Evolutionary conservation across 2,888 invertebrate species (phyloP).

Genomic region (Candidula unifasciata): DNA sequence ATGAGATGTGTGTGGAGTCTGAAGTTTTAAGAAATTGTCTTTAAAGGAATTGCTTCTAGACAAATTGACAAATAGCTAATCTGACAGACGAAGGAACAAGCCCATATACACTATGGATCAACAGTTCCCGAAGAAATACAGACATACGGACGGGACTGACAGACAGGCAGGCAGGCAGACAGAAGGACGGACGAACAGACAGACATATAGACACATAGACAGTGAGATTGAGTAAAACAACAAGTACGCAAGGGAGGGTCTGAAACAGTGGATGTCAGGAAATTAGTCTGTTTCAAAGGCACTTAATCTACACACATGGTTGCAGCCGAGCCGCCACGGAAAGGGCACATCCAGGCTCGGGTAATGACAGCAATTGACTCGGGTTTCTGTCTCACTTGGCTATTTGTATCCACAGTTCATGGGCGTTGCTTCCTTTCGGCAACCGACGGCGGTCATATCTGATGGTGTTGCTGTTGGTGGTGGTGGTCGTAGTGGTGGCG

Average conservation of each 20-base stretch:
- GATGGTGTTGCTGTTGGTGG: too few relatives aligned
- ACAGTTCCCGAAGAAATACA: too few relatives aligned
- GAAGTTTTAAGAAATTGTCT: too few relatives aligned
- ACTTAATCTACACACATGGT: slow-evolving; percentile 21
- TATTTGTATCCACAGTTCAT: neutral
- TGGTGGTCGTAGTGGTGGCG: too few relatives aligned
- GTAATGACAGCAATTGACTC: neutral
- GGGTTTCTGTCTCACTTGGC: neutral
- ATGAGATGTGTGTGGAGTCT: too few relatives aligned
- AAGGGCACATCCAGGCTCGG: neutral
- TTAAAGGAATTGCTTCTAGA: too few relatives aligned
- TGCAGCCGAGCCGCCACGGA: neutral
- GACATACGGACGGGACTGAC: too few relatives aligned
- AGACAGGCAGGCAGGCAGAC: neutral
- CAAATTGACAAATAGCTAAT: too few relatives aligned
- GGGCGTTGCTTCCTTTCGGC: too few relatives aligned
- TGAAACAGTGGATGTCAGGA: neutral
- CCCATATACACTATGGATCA: too few relatives aligned
- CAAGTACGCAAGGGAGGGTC: neutral
- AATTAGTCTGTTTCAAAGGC: slow-evolving; percentile 18
- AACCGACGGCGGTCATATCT: too few relatives aligned
- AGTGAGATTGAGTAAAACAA: slow-evolving; percentile 24
- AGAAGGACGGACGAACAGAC: neutral
- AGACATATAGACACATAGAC: neutral
- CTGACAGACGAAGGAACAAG: too few relatives aligned